These are phyloP conservation scores for Dromaius novaehollandiae DNA, from an alignment of 2,113 vertebrate genomes.

Conservation along the genomic window DNA sequence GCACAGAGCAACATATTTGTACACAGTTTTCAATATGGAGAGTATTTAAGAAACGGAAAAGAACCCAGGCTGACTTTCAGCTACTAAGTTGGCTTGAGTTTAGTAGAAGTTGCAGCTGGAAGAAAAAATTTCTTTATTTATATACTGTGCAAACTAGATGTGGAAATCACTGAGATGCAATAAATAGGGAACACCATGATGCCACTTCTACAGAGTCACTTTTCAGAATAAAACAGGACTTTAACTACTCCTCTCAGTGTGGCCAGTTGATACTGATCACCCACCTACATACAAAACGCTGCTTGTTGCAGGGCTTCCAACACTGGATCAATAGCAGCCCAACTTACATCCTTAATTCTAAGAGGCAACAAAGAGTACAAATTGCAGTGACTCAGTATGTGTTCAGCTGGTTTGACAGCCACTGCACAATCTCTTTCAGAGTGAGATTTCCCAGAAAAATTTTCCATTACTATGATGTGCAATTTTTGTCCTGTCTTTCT, in stretches of 20 bases:
- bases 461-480: background rate
- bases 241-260: constrained; percentile 42
- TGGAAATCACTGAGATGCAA: constrained; percentile 29
- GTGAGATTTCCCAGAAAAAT: constrained; percentile 45
- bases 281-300: background rate
- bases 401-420: constrained; percentile 34
- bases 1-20: constrained; percentile 20
- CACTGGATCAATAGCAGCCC: constrained; percentile 59
- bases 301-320: constrained; percentile 37
- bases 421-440: constrained; percentile 24
- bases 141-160: constrained; percentile 28
- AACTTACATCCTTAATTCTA: constrained; percentile 47
- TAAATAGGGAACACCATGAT: constrained; percentile 45
- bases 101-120: constrained; percentile 1
- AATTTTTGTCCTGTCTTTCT: background rate
- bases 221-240: constrained; percentile 53
- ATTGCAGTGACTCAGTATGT: constrained; percentile 59
- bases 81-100: background rate
- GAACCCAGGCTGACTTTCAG: background rate
- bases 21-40: background rate
- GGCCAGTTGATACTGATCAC: constrained; percentile 56
- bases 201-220: constrained; percentile 50
- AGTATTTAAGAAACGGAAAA: background rate
- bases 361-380: constrained; percentile 58
- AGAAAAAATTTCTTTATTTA: background rate